Evolutionary conservation across 2,888 invertebrate genomes (phyloP), one percentile per base, ranked within the genome.

Genomic region (Junonia oenone): DNA sequence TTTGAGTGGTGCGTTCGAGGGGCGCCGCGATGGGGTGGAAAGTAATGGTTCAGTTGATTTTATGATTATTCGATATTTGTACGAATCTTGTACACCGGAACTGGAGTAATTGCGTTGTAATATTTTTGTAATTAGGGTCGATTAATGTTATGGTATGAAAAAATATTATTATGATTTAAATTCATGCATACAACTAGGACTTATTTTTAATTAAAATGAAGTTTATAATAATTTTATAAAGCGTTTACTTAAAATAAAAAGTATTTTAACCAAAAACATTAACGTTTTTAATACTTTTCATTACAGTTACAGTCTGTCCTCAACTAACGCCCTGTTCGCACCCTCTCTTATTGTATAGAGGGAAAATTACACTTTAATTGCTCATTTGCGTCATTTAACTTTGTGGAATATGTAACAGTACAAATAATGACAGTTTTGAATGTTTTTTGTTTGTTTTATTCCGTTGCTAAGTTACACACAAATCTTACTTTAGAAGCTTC

Each of bases 1-100:
- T 89, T 89, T 88, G 89, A 90, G 90, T 90, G 88, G 85, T 86
- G 81, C 83, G 69, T 72, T 72, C 69, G 71, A 75, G 80, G 84
- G 85, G 83, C 73, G 78, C 66, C 66, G 68, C 65, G 71, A 68
- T 68, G 68, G 81, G 78, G 82, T 75, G 78, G 75, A 71, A 75
- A 70, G 71, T 73, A 85, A 85, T 86, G 87, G 81, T 71, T 74
- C 78, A 70, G 74, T 80, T 80, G 78, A 71, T 69, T 78, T 79
- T 78, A 76, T 81, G 79, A 84, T 86, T 83, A 82, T 82, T 80
- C 77, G 76, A 78, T 83, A 73, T 75, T 76, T 74, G 72, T 72
- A 78, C 75, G 73, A 63, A 78, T 80, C 78, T 76, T 65, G 72
- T 76, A 71, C 68, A 67, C 76, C 78, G 80, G 79, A 81, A 79